Percentiles rank a stretch among this genome's conserved stretches.
phyloP scores from a whole-genome alignment of 2,888 invertebrate genomes.

The Mimumesa dahlbomi region DNA sequence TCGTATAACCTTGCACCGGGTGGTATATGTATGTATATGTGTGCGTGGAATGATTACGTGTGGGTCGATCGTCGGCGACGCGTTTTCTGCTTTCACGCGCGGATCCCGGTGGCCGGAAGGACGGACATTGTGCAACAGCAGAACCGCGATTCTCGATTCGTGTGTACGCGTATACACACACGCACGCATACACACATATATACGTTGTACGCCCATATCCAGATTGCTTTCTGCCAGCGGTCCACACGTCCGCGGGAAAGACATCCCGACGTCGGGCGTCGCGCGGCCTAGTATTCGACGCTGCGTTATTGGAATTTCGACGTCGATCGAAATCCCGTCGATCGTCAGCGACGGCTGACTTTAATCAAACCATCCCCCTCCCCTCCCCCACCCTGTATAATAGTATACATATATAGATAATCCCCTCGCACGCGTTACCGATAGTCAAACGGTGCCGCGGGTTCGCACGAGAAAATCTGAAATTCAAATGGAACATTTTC shows the following conservation, averaged over 20 bases:
- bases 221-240: conserved; percentile 4
- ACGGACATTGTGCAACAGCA: conserved; percentile 2
- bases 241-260: neutral
- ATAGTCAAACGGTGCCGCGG: neutral
- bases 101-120: neutral
- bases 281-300: conserved; percentile 30
- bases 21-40: too few relatives aligned
- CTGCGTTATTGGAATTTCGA: conserved; percentile 30
- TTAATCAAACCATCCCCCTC: neutral
- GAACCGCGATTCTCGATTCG: conserved; percentile 5
- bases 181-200: neutral
- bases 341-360: conserved; percentile 5
- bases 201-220: conserved; percentile 19
- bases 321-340: too few relatives aligned
- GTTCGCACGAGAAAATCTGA: neutral
- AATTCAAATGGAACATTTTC: too few relatives aligned
- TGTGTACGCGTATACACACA: neutral
- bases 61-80: neutral
- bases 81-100: neutral
- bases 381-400: neutral
- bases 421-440: too few relatives aligned
- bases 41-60: neutral
- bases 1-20: too few relatives aligned
- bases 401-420: too few relatives aligned
- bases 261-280: neutral